These are phyloP conservation scores for Catocala nupta DNA, from an alignment of 2,888 invertebrate species.

Conservation along the genomic window DNA sequence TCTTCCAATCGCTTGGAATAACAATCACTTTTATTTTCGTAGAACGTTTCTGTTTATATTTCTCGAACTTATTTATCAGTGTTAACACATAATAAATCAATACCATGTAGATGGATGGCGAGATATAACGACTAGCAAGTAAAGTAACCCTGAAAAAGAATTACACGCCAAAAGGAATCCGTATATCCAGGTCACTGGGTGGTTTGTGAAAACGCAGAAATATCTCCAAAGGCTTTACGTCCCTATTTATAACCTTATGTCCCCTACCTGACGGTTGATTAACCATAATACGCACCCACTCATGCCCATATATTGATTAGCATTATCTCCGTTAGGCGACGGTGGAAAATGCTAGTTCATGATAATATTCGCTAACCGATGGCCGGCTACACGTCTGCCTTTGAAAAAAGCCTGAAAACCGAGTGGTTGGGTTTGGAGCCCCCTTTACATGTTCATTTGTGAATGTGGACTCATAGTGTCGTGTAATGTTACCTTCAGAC, in stretches of 20 bases:
- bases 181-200: constrained; percentile 58
- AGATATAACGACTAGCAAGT: constrained; percentile 11
- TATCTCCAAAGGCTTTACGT: constrained; percentile 52
- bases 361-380: constrained; percentile 78
- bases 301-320: constrained; percentile 74
- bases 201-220: constrained; percentile 50
- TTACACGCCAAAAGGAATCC: constrained; percentile 39
- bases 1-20: neutral
- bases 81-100: constrained; percentile 15
- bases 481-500: constrained; percentile 41
- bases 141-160: constrained; percentile 39
- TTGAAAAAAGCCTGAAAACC: constrained; percentile 42
- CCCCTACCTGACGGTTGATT: constrained; percentile 72
- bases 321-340: constrained; percentile 68
- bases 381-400: constrained; percentile 65
- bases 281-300: constrained; percentile 67
- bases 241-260: constrained; percentile 60
- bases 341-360: constrained; percentile 72
- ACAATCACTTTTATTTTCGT: neutral
- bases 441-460: constrained; percentile 51
- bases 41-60: constrained; percentile 3
- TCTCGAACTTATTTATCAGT: constrained; percentile 1
- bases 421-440: constrained; percentile 40
- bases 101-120: constrained; percentile 5
- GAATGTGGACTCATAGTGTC: constrained; percentile 47